Base-by-base conservation (phyloP, 2,797 vertebrate genomes). In the Ptychobarbus kaznakovi region DNA sequence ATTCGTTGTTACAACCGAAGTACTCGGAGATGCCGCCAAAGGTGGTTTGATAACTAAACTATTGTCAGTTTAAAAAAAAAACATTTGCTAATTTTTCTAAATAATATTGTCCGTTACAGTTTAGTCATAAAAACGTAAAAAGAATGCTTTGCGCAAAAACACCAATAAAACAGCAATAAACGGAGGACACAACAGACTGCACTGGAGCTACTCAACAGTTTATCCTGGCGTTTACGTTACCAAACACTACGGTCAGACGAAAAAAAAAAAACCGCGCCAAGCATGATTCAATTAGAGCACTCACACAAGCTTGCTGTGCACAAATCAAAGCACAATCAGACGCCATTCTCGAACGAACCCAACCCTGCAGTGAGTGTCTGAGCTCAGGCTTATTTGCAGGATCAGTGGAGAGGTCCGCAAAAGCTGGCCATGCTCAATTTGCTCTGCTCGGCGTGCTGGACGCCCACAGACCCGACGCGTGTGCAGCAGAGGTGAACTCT, bases 401-500 rank as follows among this genome's bases (percentile, higher is more conserved):
- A 82, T 28, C 89, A 84, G 2, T 40, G 13, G 3, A 6, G 6
- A 72, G 84, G 63, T 44, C 74, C 63, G 81, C 89, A 90, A 53
- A 72, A n/a, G 11, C 22, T 9, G 63, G 69, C 78, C 86, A 72
- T 6, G 51, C 84, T 90, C 89, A 87, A 25, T 65, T 88, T 88
- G 9, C 40, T 90, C 84, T 90, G 75, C 89, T 88, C 87, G 49
- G 82, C 7, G 61, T 46, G 11, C 42, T 11, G 5, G 0, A 25
- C 4, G 4, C 15, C 7, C 74, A 75, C 82, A 35, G 86, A 51
- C 2, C n/a, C n/a, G 38, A 42, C 4, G 28, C 81, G 9, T 56
- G 56, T 85, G 87, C 87, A 40, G 25, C 87, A 90, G 89, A 90
- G 89, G 0, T 0, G 25, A 87, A 22, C 87, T 90, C 87, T 90